Percentiles rank a stretch among this genome's conserved stretches.
Conservation (phyloP, 2,113 vertebrate species). For the Microcebus lehilahytsara region DNA sequence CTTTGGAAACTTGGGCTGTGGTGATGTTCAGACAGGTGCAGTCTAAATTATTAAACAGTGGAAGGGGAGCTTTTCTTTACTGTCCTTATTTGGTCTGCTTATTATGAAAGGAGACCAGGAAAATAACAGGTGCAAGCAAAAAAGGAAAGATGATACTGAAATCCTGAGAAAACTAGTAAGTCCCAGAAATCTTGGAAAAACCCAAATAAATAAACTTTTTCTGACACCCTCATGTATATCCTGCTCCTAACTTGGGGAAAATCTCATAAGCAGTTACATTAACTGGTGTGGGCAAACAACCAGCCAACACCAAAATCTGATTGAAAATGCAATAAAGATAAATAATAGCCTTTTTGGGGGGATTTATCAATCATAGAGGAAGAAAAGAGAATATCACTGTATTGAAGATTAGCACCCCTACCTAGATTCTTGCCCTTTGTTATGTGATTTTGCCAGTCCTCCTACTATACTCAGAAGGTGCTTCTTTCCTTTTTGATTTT, state of each 20-base stretch:
- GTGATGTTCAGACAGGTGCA: neutral
- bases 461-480: rapidly evolving
- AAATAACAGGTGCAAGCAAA: neutral
- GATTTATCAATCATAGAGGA: neutral
- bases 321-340: neutral
- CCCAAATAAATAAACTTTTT: rapidly evolving
- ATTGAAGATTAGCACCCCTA: neutral
- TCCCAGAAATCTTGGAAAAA: neutral
- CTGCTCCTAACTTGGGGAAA: neutral
- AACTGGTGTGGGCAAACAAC: neutral
- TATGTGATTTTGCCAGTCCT: too few relatives aligned
- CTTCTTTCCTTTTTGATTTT: neutral
- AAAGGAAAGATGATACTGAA: neutral
- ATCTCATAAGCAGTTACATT: neutral
- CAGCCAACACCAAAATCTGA: neutral
- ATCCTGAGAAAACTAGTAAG: neutral
- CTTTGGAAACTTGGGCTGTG: neutral
- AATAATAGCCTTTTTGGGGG: neutral
- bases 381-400: rapidly evolving
- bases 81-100: neutral
- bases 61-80: neutral
- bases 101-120: neutral
- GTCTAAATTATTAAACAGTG: neutral
- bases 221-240: neutral
- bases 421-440: rapidly evolving